Evolutionary conservation across 2,113 vertebrate genomes (phyloP), one percentile per base, ranked within the genome.

Genomic region (Zapornia atra): DNA sequence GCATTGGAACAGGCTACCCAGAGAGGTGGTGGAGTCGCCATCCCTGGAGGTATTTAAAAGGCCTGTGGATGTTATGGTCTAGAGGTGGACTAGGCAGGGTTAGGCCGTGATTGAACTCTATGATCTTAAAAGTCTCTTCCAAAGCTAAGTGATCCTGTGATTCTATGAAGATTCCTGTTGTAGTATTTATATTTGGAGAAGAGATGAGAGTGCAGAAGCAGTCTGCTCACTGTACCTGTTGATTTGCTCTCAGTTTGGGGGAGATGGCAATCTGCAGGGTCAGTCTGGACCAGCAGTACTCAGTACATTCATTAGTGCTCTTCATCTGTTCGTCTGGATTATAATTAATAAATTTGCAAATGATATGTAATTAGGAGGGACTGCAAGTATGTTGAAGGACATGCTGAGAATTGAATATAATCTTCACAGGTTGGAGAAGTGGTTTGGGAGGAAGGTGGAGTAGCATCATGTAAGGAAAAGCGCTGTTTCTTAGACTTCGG

Each of bases 171-270:
- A 63, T 77, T 81, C 28, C 18, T 63, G 24, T 38, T 10, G 2
- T 19, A 48, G 31, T 61, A 33, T 82, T 72, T 85, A 19, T 72
- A 14, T 26, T n/a, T 64, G 46, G 40, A 42, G 56, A 36, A 64
- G 34, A 61, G 25, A 34, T 21, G 51, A 56, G 15, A n/a, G 15
- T 18, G 5, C 48, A 28, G 6, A 50, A 66, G 28, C 36, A 51
- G 48, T 28, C 17, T 10, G 15, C 12, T 75, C 1, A 2, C 50
- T 53, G 44, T 66, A 34, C 26, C 31, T 3, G 0, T 11, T 18
- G 51, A 21, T 48, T 51, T 22, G 2, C 53, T 24, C 22, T 51
- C 2, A 6, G 29, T 6, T 7, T 3, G 33, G 33, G 44, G 19
- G 19, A 87, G 44, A 12, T 2, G 3, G 24, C 16, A 8, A 21